Evolutionary conservation across 2,797 vertebrate genomes (phyloP).

Genomic region (Naso thynnoides): DNA sequence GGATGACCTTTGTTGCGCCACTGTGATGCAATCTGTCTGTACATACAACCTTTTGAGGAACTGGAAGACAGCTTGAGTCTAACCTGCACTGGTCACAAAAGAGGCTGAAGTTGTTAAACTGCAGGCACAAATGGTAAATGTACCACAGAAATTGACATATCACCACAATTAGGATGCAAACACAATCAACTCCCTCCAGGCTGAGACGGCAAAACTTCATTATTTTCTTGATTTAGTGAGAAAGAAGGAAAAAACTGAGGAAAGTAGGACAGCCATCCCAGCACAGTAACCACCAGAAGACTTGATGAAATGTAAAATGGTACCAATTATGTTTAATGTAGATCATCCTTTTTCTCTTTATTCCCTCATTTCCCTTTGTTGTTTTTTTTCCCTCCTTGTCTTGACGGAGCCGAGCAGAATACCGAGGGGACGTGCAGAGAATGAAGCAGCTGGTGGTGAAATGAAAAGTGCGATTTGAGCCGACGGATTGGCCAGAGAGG

Average conservation of each 20-base stretch:
- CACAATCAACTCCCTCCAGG: slow-evolving; percentile 1
- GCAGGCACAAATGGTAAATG: slow-evolving; percentile 13
- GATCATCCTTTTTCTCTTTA: slow-evolving; percentile 39
- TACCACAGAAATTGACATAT: not conserved
- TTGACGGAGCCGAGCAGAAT: slow-evolving; percentile 19
- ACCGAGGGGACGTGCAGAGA: slow-evolving; percentile 31
- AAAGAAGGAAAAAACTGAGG: slow-evolving; percentile 9
- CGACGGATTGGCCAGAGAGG: slow-evolving; percentile 11
- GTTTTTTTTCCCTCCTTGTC: not conserved
- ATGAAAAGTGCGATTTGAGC: slow-evolving; percentile 50
- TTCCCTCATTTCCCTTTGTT: slow-evolving; percentile 52
- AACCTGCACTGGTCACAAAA: not conserved
- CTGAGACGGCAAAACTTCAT: not conserved
- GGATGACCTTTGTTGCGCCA: too few species aligned
- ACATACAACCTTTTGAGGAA: too few species aligned
- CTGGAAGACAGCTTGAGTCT: too few species aligned
- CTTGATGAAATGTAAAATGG: slow-evolving; percentile 58
- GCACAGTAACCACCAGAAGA: slow-evolving; percentile 31
- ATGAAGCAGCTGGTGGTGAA: slow-evolving; percentile 58
- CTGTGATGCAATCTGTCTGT: too few species aligned
- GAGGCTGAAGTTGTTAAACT: not conserved
- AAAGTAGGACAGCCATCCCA: slow-evolving; percentile 43
- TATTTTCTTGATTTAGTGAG: slow-evolving; percentile 28
- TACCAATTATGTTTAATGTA: slow-evolving; percentile 67
- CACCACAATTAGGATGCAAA: not conserved